Evolutionary conservation across 2,797 vertebrate genomes (phyloP).

Genomic region (Paguma larvata): DNA sequence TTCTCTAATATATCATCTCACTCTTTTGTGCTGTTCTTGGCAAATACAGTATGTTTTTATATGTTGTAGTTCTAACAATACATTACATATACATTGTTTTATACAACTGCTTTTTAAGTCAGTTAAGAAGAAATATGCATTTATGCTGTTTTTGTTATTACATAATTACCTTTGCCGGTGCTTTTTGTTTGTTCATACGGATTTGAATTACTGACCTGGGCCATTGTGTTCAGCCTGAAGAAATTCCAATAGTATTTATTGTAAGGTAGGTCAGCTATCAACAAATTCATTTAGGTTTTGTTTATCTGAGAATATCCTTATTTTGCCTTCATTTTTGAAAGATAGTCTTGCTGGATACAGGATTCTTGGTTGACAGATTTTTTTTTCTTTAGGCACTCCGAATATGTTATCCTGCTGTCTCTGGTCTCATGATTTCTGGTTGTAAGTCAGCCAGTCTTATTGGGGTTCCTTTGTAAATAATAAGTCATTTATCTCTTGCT

Average conservation of each 20-base stretch:
- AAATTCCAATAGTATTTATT: constrained; percentile 8
- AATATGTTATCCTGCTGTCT: not conserved
- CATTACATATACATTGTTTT: not conserved
- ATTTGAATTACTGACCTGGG: not conserved
- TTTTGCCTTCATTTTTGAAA: constrained; percentile 33
- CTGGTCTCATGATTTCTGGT: not conserved
- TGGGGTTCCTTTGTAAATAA: not conserved
- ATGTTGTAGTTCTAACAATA: not conserved
- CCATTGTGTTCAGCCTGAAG: not conserved
- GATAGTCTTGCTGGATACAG: not conserved
- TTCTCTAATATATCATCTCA: not conserved
- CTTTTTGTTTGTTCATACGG: not conserved
- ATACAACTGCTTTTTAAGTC: not conserved
- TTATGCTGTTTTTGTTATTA: not conserved
- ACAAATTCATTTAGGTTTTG: not conserved
- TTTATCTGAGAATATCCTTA: not conserved
- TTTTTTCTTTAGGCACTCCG: not conserved
- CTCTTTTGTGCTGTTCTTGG: not conserved
- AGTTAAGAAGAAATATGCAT: not conserved
- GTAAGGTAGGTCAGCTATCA: not conserved
- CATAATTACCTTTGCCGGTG: not conserved
- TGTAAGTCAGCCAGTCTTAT: not conserved
- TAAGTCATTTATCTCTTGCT: not conserved
- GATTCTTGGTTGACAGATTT: not conserved
- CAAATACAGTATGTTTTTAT: not conserved